Conservation (phyloP, 2,888 invertebrate species). For the Pammene aurita region DNA sequence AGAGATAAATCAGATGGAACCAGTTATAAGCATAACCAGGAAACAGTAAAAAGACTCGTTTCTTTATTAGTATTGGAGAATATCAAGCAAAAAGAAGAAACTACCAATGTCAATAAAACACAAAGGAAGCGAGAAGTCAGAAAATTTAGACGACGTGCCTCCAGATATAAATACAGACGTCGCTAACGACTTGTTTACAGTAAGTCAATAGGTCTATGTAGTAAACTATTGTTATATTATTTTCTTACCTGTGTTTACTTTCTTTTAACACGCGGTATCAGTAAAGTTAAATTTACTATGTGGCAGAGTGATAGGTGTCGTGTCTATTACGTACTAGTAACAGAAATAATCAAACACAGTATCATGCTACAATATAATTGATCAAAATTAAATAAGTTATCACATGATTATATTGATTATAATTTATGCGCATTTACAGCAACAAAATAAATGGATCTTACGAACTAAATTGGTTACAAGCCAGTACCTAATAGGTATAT, state of each 20-base stretch:
- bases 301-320: conserved; percentile 18
- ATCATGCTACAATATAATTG: conserved; percentile 24
- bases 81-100: not conserved
- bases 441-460: too few species aligned
- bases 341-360: conserved; percentile 21
- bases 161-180: conserved; percentile 2
- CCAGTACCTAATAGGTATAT: too few species aligned
- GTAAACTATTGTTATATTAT: conserved; percentile 30
- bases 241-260: conserved; percentile 31
- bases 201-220: conserved; percentile 8
- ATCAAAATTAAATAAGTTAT: not conserved
- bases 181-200: conserved; percentile 9
- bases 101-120: not conserved
- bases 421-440: not conserved
- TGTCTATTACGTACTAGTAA: conserved; percentile 9
- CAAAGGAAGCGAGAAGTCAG: conserved; percentile 8
- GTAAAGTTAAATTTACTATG: conserved; percentile 23
- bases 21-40: conserved; percentile 51
- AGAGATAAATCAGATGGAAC: conserved; percentile 9
- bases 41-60: conserved; percentile 62
- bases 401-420: not conserved
- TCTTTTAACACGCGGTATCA: conserved; percentile 24
- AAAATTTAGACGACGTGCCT: not conserved
- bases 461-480: not conserved
- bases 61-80: conserved; percentile 52